Percentiles rank a stretch among this genome's conserved stretches.
Conservation (phyloP, 2,797 vertebrate species). For the Dallia pectoralis region DNA sequence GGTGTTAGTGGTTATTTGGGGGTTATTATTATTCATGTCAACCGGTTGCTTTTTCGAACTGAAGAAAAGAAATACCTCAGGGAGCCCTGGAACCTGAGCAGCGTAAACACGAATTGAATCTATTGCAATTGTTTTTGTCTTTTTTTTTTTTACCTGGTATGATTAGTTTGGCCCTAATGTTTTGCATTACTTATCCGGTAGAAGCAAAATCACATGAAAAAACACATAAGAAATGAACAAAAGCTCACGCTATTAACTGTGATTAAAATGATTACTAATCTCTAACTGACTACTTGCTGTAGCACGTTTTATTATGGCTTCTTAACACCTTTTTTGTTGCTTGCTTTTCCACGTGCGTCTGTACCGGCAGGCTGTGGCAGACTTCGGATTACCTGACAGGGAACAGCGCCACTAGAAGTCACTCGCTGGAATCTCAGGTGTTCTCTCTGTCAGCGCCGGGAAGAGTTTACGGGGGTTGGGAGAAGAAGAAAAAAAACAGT, state of each 20-base stretch:
- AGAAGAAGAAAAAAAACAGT: slow-evolving; percentile 32
- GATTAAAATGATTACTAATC: neutral
- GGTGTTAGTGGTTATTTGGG: slow-evolving; percentile 81
- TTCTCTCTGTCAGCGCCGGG: slow-evolving; percentile 30
- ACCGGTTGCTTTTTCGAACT: slow-evolving; percentile 32
- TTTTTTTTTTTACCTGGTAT: neutral
- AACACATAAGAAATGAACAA: neutral
- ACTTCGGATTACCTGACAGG: neutral
- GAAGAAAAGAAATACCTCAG: slow-evolving; percentile 33
- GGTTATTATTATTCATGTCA: slow-evolving; percentile 32
- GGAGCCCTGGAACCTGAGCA: slow-evolving; percentile 15
- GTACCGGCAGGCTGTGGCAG: neutral
- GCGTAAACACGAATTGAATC: neutral
- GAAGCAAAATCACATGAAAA: neutral
- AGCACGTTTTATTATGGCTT: neutral
- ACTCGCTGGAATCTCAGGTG: neutral
- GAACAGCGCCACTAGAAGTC: slow-evolving; percentile 48
- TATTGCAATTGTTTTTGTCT: neutral
- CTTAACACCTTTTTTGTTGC: neutral
- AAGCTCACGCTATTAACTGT: neutral
- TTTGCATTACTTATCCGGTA: neutral
- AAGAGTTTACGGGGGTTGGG: neutral
- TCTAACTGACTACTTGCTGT: neutral
- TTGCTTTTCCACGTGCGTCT: neutral
- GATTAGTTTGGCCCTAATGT: neutral